phyloP scores from a whole-genome alignment of 2,888 invertebrate species.

The Diaprepes abbreviatus region DNA sequence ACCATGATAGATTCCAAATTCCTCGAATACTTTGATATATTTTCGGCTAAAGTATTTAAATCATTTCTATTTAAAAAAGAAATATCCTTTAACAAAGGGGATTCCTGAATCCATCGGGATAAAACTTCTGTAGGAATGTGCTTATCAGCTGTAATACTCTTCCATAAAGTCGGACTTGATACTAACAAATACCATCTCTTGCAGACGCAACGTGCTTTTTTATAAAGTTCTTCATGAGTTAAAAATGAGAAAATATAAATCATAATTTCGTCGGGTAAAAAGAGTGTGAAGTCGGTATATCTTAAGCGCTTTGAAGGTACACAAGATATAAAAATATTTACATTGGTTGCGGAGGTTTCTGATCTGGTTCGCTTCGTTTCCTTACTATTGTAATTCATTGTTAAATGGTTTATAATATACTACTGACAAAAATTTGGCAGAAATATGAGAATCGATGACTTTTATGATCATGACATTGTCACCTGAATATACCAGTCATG shows the following conservation, averaged over 20 bases:
- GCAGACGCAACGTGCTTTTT: slow-evolving; percentile 51
- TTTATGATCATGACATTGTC: slow-evolving; percentile 21
- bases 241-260: slow-evolving; percentile 54
- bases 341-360: background rate
- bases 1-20: slow-evolving; percentile 50
- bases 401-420: slow-evolving; percentile 9
- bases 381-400: background rate
- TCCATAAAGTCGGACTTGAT: slow-evolving; percentile 53
- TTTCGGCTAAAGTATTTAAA: slow-evolving; percentile 48
- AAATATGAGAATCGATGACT: slow-evolving; percentile 4
- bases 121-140: slow-evolving; percentile 51
- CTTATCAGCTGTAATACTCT: slow-evolving; percentile 49
- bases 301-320: slow-evolving; percentile 44
- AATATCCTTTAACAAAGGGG: slow-evolving; percentile 52
- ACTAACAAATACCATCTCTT: slow-evolving; percentile 53
- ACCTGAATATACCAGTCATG: background rate
- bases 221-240: slow-evolving; percentile 50
- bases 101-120: slow-evolving; percentile 53
- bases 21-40: slow-evolving; percentile 46
- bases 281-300: slow-evolving; percentile 41
- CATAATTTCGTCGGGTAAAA: slow-evolving; percentile 54
- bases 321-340: background rate
- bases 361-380: background rate
- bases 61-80: slow-evolving; percentile 49
- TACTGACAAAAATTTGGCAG: slow-evolving; percentile 33